Evolutionary conservation across 2,888 invertebrate genomes (phyloP).

Genomic region (Rhagonycha lutea): DNA sequence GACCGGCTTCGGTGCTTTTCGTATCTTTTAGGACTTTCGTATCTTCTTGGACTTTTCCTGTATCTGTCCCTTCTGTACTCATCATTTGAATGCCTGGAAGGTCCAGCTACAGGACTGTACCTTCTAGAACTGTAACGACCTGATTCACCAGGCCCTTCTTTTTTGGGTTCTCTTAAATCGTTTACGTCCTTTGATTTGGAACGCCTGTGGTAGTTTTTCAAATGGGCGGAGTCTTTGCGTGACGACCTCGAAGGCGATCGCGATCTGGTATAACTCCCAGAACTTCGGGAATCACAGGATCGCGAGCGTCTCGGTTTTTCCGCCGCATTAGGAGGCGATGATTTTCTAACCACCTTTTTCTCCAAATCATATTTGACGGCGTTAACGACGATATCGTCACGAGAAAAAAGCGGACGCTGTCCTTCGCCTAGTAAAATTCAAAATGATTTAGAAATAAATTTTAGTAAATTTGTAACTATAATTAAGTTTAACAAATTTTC

Average conservation of each 20-base stretch:
- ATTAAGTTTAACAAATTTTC: background rate
- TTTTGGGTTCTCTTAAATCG: background rate
- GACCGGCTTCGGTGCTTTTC: slow-evolving; percentile 15
- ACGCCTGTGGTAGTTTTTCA: background rate
- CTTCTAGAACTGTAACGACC: background rate
- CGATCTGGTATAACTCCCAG: slow-evolving; percentile 3
- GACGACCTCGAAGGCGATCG: slow-evolving; percentile 12
- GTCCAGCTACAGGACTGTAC: slow-evolving; percentile 8
- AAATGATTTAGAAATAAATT: background rate
- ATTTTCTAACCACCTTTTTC: slow-evolving; percentile 18
- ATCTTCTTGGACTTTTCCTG: background rate
- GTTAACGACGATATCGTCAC: slow-evolving; percentile 21
- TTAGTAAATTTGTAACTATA: background rate
- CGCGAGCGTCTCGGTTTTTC: slow-evolving; percentile 1
- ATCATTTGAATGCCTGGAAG: slow-evolving; percentile 1
- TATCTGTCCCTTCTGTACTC: background rate
- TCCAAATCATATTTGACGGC: slow-evolving; percentile 16
- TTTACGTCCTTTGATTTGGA: background rate
- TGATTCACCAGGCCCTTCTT: background rate
- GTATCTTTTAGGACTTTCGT: slow-evolving; percentile 8
- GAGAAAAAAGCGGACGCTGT: slow-evolving; percentile 21
- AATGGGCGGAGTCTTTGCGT: background rate
- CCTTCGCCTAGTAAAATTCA: slow-evolving; percentile 24
- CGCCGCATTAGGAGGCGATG: slow-evolving; percentile 7
- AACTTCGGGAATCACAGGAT: slow-evolving; percentile 6